phyloP scores from a whole-genome alignment of 2,888 invertebrate species.

The Noctua fimbriata region DNA sequence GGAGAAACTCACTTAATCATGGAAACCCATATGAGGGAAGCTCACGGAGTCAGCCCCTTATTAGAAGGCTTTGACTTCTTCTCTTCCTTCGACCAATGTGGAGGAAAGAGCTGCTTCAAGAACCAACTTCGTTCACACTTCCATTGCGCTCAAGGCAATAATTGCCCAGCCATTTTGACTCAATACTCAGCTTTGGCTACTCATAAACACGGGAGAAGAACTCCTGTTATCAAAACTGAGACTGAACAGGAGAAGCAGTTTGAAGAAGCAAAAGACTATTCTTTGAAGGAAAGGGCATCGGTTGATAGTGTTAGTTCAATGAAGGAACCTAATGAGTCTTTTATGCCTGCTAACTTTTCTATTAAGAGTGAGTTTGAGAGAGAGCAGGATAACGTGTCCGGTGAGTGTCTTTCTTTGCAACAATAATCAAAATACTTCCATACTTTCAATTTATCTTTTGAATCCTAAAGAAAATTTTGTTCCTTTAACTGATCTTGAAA shows the following conservation, averaged over 20 bases:
- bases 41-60: constrained; percentile 95
- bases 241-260: constrained; percentile 82
- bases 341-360: constrained; percentile 84
- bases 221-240: constrained; percentile 86
- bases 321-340: constrained; percentile 82
- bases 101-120: constrained; percentile 88
- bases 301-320: constrained; percentile 83
- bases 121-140: constrained; percentile 87
- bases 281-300: constrained; percentile 87
- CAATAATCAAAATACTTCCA: background rate
- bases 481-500: constrained; percentile 58
- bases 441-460: background rate
- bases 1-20: constrained; percentile 95
- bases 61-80: constrained; percentile 96
- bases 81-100: constrained; percentile 88
- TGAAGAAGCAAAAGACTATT: constrained; percentile 89
- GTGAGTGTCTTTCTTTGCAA: constrained; percentile 79
- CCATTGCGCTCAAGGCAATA: constrained; percentile 88
- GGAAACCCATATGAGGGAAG: constrained; percentile 95
- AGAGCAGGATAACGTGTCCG: constrained; percentile 87
- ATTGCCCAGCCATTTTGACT: constrained; percentile 87
- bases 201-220: constrained; percentile 88
- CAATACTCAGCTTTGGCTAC: constrained; percentile 88
- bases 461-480: background rate
- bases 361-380: constrained; percentile 88